Base-by-base conservation (phyloP, 2,797 vertebrate species). In the Channa striata region DNA sequence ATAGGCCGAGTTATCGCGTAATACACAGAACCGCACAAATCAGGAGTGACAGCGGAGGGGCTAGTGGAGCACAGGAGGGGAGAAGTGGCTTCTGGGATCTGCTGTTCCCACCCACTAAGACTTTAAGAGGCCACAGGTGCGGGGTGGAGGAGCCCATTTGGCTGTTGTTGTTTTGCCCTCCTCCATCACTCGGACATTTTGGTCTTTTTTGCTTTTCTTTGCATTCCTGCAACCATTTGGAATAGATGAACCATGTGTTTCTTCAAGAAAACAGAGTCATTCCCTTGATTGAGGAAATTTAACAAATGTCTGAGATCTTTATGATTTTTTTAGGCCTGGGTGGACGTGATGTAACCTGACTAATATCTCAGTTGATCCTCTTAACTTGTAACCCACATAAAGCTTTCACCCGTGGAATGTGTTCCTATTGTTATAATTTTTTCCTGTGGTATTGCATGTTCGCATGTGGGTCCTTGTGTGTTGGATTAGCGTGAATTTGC, bases 361-460 rank as follows among this genome's bases (percentile, higher is more conserved):
- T 85, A 87, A 91, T 82, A 82, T 81, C 53, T 61, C 36, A 16
- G 48, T 72, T 92, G 90, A 93, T 92, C 90, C 77, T 87, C 86
- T 92, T 91, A 90, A 87, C 68, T 83, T 85, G 85, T 87, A 82
- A 81, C 80, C 77, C 76, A 46, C 66, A 67, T 80, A 79, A 84
- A 80, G 78, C 72, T 81, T 72, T 85, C 77, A 59, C 59, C 68
- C 8, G 14, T 72, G 85, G 85, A 88, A 89, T 89, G 81, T 66
- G 67, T 78, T 70, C 48, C 76, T 72, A 61, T 82, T 85, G 81
- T 86, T 46, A 43, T 64, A 8, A 1, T 42, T 25, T 51, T 51
- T 43, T 48, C 51, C 14, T 33, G 13, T 11, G 19, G 21, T 52
- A 53, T 70, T 81, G 51, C 69, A 33, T 80, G 58, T 82, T 68